Base-by-base conservation (phyloP, 2,113 vertebrate genomes). In the Gyps fulvus region DNA sequence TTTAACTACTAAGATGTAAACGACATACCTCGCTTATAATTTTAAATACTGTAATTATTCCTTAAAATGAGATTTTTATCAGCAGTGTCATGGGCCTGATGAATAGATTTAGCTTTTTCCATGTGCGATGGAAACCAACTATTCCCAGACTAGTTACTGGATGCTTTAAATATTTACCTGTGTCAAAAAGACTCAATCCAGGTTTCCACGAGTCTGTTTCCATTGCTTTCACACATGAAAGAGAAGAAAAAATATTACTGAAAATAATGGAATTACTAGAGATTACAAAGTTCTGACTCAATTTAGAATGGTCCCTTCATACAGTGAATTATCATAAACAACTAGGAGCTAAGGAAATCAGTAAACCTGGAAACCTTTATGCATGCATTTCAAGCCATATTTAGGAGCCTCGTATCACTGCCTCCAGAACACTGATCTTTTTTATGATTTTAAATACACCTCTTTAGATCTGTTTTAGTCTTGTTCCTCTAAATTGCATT, bases 121-220 rank as follows among this genome's bases (percentile, higher is more conserved):
- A 8, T 38, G 16, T 61, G 17, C 36, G 38, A 63, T 45, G 42
- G 40, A 87, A 95, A 70, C 8, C 26, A 40, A 5, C 85, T 76
- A 34, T 61, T 89, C 43, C 55, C 80, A 79, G 36, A 42, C 11
- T 21, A 66, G 49, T 65, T 93, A 73, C 29, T 34, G 32, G 16
- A 57, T 47, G 23, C 10, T 92, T 89, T 70, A 67, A 61, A 76
- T 89, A 87, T 95, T 98, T 98, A 99, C 99, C 99, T 98, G 98
- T 96, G 80, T 99, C 98, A 84, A 98, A 99, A 82, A 98, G 89
- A 92, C 97, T 98, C 20, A 90, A 69, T 89, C 98, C 98, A 58
- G 98, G 94, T 95, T 98, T 99, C 99, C 98, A 98, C 16, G 83
- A 59, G 13, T 98, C 98, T 79, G 91, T 96, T 42, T 98, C 97